These are phyloP conservation scores for Druon quercuslanigerum DNA, from an alignment of 1,140 invertebrate genomes.

Conservation along the genomic window DNA sequence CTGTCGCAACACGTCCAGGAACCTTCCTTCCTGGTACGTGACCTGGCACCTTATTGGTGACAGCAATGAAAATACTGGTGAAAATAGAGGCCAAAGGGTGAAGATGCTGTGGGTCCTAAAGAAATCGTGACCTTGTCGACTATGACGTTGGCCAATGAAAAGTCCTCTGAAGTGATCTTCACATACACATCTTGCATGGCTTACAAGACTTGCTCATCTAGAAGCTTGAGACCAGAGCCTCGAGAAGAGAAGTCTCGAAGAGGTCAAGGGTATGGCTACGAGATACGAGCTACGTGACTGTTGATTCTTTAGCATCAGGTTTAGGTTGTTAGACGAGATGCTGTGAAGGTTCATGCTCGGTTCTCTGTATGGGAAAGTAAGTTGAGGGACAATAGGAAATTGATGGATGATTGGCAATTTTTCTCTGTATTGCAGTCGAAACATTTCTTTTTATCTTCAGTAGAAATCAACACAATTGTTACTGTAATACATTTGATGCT, in stretches of 20 bases:
- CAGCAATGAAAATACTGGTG: neutral
- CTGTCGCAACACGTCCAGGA: neutral
- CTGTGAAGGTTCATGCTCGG: too few relatives aligned
- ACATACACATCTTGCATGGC: neutral
- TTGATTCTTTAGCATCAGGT: neutral
- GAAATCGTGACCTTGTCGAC: slow-evolving; percentile 25
- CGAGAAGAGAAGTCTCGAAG: neutral
- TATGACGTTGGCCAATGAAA: slow-evolving; percentile 13
- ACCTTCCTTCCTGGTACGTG: neutral
- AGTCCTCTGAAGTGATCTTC: slow-evolving; percentile 12
- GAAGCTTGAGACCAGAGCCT: neutral
- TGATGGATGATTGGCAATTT: too few relatives aligned
- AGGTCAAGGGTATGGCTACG: slow-evolving; percentile 12
- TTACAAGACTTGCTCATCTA: neutral
- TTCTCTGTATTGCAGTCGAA: too few relatives aligned
- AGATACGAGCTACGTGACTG: slow-evolving; percentile 2
- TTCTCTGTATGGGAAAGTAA: too few relatives aligned
- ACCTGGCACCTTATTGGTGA: slow-evolving; percentile 6
- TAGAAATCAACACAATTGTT: too few relatives aligned
- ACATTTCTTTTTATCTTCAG: too few relatives aligned
- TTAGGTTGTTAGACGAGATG: too few relatives aligned
- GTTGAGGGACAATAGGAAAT: too few relatives aligned
- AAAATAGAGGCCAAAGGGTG: neutral
- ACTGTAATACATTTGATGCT: too few relatives aligned
- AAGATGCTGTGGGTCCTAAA: slow-evolving; percentile 5